Conservation (phyloP, 2,888 invertebrate species). For the Trichopoda pennipes region DNA sequence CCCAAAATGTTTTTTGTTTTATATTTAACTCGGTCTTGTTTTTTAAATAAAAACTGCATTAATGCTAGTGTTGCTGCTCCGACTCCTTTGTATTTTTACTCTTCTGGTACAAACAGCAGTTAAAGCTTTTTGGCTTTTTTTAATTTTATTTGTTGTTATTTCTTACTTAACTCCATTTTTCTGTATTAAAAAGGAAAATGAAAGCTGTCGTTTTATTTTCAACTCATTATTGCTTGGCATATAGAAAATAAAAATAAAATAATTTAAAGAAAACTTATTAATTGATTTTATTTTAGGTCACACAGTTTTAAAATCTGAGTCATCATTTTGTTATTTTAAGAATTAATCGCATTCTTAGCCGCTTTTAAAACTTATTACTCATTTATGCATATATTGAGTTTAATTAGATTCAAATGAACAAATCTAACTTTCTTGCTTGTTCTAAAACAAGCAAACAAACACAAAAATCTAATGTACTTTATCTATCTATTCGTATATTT, state of each 20-base stretch:
- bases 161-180: conserved; percentile 20
- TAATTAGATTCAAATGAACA: conserved; percentile 49
- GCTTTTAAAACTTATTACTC: conserved; percentile 7
- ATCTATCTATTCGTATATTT: conserved; percentile 13
- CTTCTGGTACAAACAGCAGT: conserved; percentile 3
- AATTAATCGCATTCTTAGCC: neutral
- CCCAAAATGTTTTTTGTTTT: neutral
- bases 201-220: conserved; percentile 36
- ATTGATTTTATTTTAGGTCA: conserved; percentile 56
- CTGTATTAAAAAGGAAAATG: conserved; percentile 47
- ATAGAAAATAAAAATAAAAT: neutral
- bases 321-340: conserved; percentile 45
- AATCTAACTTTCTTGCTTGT: conserved; percentile 1
- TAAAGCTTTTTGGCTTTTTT: conserved; percentile 30
- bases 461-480: conserved; percentile 20
- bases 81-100: neutral
- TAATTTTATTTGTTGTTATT: conserved; percentile 2
- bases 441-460: neutral
- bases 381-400: conserved; percentile 43
- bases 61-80: conserved; percentile 13
- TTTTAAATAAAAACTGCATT: conserved; percentile 45
- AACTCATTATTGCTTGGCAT: neutral
- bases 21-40: neutral
- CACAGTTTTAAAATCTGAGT: conserved; percentile 38
- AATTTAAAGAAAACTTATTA: conserved; percentile 20